Evolutionary conservation across 2,797 vertebrate genomes (phyloP).

Genomic region (Phylloscopus collybita): DNA sequence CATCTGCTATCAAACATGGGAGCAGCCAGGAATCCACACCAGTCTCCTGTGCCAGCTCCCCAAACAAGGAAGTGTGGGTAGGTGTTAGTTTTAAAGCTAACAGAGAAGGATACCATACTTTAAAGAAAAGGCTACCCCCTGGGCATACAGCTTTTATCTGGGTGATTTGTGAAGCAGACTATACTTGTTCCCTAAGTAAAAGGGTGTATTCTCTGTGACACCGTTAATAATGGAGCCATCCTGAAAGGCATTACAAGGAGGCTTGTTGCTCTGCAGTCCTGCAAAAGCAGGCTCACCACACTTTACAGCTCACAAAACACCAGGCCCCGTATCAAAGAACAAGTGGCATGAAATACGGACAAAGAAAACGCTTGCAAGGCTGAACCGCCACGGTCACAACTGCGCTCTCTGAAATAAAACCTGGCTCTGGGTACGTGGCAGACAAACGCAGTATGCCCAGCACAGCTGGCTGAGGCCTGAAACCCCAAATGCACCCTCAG

Average conservation of each 20-base stretch:
- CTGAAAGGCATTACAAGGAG: slow-evolving; percentile 45
- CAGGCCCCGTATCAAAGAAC: neutral
- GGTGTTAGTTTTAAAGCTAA: neutral
- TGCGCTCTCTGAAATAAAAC: neutral
- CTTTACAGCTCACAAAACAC: slow-evolving; percentile 59
- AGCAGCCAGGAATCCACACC: neutral
- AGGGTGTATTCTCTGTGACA: slow-evolving; percentile 13
- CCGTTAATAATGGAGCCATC: slow-evolving; percentile 4
- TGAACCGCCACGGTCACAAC: neutral
- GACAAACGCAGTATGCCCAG: neutral
- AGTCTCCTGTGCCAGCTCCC: neutral
- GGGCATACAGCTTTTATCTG: neutral
- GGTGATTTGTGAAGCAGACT: neutral
- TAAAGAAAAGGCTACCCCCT: neutral
- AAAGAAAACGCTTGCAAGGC: neutral
- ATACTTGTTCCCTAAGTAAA: neutral
- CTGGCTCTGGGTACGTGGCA: neutral
- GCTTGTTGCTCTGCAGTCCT: slow-evolving; percentile 12
- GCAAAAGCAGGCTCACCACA: neutral
- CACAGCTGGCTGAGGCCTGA: neutral
- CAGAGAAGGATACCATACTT: neutral
- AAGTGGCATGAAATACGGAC: neutral
- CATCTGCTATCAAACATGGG: neutral
- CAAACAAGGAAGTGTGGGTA: neutral
- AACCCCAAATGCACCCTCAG: neutral